Percentiles rank a stretch among this genome's conserved stretches.
phyloP scores from a whole-genome alignment of 2,888 invertebrate species.

The Torymus tubicola region DNA sequence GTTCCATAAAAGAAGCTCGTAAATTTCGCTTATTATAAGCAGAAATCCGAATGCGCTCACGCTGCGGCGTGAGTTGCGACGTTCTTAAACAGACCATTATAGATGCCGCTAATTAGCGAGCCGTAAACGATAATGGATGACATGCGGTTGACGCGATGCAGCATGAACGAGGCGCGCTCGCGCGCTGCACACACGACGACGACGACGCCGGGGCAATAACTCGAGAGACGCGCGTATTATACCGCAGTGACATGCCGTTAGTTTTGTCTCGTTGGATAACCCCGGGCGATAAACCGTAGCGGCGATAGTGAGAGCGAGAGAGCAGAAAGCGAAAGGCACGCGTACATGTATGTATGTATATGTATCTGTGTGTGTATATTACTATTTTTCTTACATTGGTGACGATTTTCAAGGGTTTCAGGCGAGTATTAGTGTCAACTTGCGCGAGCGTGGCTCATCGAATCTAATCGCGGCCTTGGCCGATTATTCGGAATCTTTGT shows the following conservation, averaged over 20 bases:
- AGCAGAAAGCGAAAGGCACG: too few species aligned
- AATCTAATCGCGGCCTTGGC: constrained; percentile 19
- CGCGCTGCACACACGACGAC: constrained; percentile 51
- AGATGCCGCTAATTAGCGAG: constrained; percentile 73
- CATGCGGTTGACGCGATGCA: constrained; percentile 70
- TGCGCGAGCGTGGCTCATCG: not conserved
- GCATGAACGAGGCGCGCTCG: constrained; percentile 23
- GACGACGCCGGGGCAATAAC: constrained; percentile 24
- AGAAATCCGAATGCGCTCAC: constrained; percentile 34
- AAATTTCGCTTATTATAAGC: constrained; percentile 52
- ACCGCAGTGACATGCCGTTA: constrained; percentile 72
- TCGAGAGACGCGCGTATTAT: constrained; percentile 55
- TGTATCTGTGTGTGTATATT: too few species aligned
- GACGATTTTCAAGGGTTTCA: too few species aligned
- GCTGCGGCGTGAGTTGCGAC: constrained; percentile 42
- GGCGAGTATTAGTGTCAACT: not conserved
- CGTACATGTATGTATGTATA: too few species aligned
- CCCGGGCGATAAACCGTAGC: constrained; percentile 70
- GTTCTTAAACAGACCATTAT: constrained; percentile 56
- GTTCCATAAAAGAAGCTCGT: constrained; percentile 53
- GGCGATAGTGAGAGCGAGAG: constrained; percentile 16
- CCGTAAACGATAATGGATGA: constrained; percentile 74
- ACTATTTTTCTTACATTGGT: too few species aligned
- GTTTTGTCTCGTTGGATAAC: constrained; percentile 75
- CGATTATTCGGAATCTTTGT: not conserved